Conservation (phyloP, 2,797 vertebrate species). For the Furcifer pardalis region DNA sequence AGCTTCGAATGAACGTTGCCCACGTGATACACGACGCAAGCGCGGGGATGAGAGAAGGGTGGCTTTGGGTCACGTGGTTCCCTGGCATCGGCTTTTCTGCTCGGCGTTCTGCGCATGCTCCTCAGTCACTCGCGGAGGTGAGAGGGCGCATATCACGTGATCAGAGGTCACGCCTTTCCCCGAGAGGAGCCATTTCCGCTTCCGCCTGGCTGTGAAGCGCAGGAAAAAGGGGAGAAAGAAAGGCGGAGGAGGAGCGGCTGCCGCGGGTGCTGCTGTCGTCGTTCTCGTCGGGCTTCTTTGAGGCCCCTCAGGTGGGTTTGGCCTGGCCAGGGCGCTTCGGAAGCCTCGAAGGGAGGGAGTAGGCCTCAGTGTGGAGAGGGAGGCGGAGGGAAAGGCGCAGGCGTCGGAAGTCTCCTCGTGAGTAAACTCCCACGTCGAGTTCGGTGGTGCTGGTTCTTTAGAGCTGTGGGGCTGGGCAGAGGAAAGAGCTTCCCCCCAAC, state of each 20-base stretch:
- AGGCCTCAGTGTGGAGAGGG: too few relatives aligned
- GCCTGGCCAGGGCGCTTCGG: neutral
- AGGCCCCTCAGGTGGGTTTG: neutral
- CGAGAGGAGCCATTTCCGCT: neutral
- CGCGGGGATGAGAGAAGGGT: neutral
- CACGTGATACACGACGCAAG: accelerated
- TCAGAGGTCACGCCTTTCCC: too few relatives aligned
- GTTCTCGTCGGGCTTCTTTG: neutral
- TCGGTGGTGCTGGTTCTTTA: too few relatives aligned
- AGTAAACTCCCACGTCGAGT: too few relatives aligned
- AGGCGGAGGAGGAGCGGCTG: neutral
- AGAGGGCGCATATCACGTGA: neutral
- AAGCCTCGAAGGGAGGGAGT: neutral
- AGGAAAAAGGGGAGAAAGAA: neutral
- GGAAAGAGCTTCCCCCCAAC: too few relatives aligned
- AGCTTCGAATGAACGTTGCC: too few relatives aligned
- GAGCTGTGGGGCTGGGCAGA: too few relatives aligned
- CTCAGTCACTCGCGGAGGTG: too few relatives aligned
- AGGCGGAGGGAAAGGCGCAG: too few relatives aligned
- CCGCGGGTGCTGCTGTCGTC: too few relatives aligned
- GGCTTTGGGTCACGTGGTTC: neutral
- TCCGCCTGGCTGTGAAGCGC: neutral
- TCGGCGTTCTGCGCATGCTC: too few relatives aligned
- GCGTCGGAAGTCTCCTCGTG: too few relatives aligned
- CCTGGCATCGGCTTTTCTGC: neutral